Base-by-base conservation (phyloP, 2,888 invertebrate species). In the Lithophane semibrunnea region DNA sequence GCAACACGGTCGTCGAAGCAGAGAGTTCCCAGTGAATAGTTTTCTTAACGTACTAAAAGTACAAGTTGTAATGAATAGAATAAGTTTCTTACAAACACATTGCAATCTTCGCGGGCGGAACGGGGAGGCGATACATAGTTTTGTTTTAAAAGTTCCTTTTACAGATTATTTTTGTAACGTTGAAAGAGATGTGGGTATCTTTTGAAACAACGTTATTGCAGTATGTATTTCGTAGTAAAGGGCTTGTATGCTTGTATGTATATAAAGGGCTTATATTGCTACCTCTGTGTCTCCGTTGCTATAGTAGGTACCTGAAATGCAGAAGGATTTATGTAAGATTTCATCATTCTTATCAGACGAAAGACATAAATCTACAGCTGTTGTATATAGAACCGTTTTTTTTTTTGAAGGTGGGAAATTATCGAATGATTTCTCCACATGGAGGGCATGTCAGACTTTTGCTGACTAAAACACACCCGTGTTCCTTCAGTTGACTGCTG, bases 1-100 rank as follows among this genome's bases (percentile, higher is more conserved):
- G 63, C 54, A 64, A 44, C 42, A 58, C 16, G 64, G 29, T 72
- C 21, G 4, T 24, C 3, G 18, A 58, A 70, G 3, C 8, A 47
- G n/a, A 60, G 12, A 67, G 16, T 16, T 74, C 13, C 4, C 10
- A 60, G 24, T 67, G 56, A 69, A 70, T 42, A 80, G 63, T 61
- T 76, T 75, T 74, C 69, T 61, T 75, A 74, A 80, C 72, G 49
- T 56, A 77, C 71, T 68, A 68, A 82, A 70, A 88, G 86, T 79
- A 82, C 83, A 91, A 92, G 85, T 92, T 90, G 89, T 90, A 92
- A 93, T 91, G 91, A 93, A 92, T 92, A 90, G 90, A 88, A 88
- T 89, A 92, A 92, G 86, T 93, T 92, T 83, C 60, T 84, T 83
- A 87, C 85, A 89, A 90, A 90, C 87, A 89, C 88, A 88, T 89